A percentile compares a stretch with the other conserved stretches of the same genome.
Conservation (phyloP, 2,113 vertebrate genomes). For the Oreocharis arfaki region DNA sequence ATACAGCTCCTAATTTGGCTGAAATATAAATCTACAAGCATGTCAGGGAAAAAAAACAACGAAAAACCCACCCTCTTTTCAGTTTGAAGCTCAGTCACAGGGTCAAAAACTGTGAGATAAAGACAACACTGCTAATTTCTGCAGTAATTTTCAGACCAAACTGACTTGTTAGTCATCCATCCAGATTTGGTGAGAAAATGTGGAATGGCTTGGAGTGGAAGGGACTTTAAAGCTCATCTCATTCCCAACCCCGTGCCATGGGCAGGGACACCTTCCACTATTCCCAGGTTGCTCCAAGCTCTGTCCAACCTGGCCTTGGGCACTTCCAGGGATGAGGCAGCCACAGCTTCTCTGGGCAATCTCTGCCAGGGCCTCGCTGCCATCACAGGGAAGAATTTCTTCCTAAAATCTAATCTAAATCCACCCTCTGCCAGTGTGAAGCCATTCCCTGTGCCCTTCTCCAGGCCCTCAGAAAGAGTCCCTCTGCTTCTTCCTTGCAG, state of each 20-base stretch:
- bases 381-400: neutral
- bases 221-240: neutral
- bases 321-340: neutral
- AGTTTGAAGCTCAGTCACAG: neutral
- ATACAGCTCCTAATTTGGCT: neutral
- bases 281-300: neutral
- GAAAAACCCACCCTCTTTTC: neutral
- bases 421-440: no score
- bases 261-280: neutral
- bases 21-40: rapidly evolving
- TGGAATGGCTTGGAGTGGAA: neutral
- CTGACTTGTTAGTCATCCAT: neutral
- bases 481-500: neutral
- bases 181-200: neutral
- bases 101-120: neutral
- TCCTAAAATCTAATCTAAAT: neutral
- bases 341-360: neutral
- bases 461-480: rapidly evolving
- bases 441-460: neutral
- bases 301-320: rapidly evolving
- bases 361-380: rapidly evolving
- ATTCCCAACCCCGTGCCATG: no score
- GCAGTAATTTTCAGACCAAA: neutral
- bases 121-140: neutral
- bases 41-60: neutral